These are phyloP conservation scores for Melanerpes aurifrons DNA, from an alignment of 2,113 vertebrate genomes.

Conservation along the genomic window DNA sequence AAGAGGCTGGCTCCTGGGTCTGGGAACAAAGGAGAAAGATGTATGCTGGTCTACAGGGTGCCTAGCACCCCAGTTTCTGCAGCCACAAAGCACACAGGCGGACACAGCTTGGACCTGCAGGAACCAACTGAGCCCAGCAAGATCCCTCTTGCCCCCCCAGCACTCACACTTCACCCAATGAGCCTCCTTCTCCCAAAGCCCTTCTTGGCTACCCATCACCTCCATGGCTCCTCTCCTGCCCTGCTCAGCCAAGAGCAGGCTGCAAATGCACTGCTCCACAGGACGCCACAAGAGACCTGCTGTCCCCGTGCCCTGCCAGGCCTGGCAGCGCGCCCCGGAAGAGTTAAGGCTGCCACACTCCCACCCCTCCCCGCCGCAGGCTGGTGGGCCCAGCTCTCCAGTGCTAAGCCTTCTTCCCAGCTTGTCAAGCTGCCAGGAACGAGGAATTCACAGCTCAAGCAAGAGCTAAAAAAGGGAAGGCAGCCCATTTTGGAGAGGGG, in stretches of 20 bases:
- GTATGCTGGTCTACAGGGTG: background rate
- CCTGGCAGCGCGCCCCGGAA: background rate
- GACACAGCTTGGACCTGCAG: background rate
- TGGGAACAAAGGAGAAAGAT: rapidly evolving
- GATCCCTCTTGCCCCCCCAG: background rate
- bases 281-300: background rate
- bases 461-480: constrained; percentile 94
- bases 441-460: constrained; percentile 86
- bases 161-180: background rate
- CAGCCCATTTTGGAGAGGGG: constrained; percentile 88
- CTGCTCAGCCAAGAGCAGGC: background rate
- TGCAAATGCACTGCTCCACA: background rate
- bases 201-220: background rate
- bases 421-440: constrained; percentile 86
- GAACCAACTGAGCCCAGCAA: background rate
- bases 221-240: background rate
- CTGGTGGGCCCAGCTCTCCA: constrained; percentile 75
- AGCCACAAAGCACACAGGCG: background rate
- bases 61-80: rapidly evolving
- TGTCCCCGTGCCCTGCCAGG: background rate
- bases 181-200: background rate
- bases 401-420: constrained; percentile 84
- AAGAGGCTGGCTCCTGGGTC: background rate
- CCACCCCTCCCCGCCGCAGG: constrained; percentile 55
- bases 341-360: constrained; percentile 60